A percentile compares a stretch with the other conserved stretches of the same genome.
phyloP scores from a whole-genome alignment of 1,140 invertebrate genomes.

The Drosophila ficusphila region DNA sequence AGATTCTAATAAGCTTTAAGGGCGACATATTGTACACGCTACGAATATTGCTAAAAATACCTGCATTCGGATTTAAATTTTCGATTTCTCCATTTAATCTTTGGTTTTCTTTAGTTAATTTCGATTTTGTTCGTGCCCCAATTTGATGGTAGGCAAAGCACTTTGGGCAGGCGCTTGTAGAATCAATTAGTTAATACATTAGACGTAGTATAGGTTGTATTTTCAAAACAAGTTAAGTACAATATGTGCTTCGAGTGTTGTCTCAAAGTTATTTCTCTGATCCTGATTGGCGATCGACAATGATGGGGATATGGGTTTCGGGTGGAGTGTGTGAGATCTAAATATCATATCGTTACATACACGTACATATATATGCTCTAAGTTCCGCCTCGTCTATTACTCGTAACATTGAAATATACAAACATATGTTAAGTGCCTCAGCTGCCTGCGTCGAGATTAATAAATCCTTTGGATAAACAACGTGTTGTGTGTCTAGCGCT shows the following conservation, averaged over 20 bases:
- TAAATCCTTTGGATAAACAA: slow-evolving; percentile 57
- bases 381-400: slow-evolving; percentile 36
- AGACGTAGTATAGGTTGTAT: slow-evolving; percentile 57
- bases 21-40: slow-evolving; percentile 80
- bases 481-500: slow-evolving; percentile 71
- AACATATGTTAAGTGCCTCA: slow-evolving; percentile 44
- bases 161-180: slow-evolving; percentile 74
- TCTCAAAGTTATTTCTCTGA: slow-evolving; percentile 27
- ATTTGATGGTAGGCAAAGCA: slow-evolving; percentile 53
- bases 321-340: slow-evolving; percentile 42
- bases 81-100: background rate
- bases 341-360: slow-evolving; percentile 50
- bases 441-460: slow-evolving; percentile 38
- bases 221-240: slow-evolving; percentile 53
- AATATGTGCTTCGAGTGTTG: slow-evolving; percentile 47
- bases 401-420: slow-evolving; percentile 77
- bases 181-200: slow-evolving; percentile 67
- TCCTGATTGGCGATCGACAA: slow-evolving; percentile 2
- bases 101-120: slow-evolving; percentile 7
- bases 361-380: slow-evolving; percentile 53
- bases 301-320: slow-evolving; percentile 1
- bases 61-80: slow-evolving; percentile 57
- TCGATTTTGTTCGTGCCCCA: slow-evolving; percentile 45
- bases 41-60: slow-evolving; percentile 79
- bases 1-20: slow-evolving; percentile 65